Evolutionary conservation across 2,797 vertebrate species (phyloP), one percentile per base, ranked within the genome.

Genomic region (Catamblyrhynchus diadema): DNA sequence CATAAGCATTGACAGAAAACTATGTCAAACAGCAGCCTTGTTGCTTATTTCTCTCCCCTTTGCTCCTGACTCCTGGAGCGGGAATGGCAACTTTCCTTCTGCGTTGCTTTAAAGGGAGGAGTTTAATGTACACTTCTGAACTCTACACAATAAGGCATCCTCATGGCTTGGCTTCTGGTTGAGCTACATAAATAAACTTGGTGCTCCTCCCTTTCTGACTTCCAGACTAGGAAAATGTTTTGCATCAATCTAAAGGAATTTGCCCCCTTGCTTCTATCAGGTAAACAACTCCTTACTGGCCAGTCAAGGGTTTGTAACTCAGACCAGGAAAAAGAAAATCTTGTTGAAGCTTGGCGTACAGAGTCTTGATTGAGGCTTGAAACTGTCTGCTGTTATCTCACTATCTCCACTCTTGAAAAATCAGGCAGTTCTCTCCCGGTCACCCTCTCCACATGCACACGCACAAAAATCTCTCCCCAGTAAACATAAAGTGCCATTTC

Each of bases 191-290:
- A 97, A 96, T 92, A 95, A 96, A 95, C 78, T 77, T 19, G 20
- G 32, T 48, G 87, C 86, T 91, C 94, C 95, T 94, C 96, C 96
- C 89, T 94, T 94, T 96, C 65, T 74, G 84, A 88, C 88, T 93
- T 94, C 87, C 84, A 87, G 94, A 83, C 82, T 69, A 87, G 72
- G 90, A 95, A 93, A 91, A 71, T 37, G 79, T 70, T 94, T 91
- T 91, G 67, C 54, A 90, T 94, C 72, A 51, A 77, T 93, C 79
- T 85, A 54, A 90, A 96, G 97, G 96, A 97, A 97, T 97, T 97
- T 97, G 96, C 94, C 90, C 94, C 97, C 79, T 95, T 85, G 70
- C 78, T 96, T 95, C 75, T 66, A 15, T 41, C 94, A 96, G 95
- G 96, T 96, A 97, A 97, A 97, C 94, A 96, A 78, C 62, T 93